Base-by-base conservation (phyloP, 2,113 vertebrate genomes). In the Toxostoma redivivum region DNA sequence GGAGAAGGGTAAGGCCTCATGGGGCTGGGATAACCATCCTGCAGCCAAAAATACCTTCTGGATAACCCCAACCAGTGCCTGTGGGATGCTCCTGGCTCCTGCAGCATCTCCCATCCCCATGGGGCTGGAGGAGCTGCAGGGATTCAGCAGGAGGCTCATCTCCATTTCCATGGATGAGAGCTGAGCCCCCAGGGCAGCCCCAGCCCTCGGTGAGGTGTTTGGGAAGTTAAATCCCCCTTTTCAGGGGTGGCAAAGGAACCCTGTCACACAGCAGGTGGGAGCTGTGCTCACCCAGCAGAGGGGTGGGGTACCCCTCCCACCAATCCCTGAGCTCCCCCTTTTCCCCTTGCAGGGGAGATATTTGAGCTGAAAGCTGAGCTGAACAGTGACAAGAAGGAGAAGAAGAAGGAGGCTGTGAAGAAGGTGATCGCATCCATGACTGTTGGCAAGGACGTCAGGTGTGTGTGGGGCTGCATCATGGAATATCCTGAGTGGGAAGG, bases 361-460 rank as follows among this genome's bases (percentile, higher is more conserved):
- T 99, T 99, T 94, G 99, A 99, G 97, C 98, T 99, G 95, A 99
- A 99, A 94, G 99, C 99, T 2, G 99, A 99, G 93, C 98, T 99
- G 44, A 99, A 99, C 98, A 99, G 99, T 8, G 99, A 99, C 97
- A 99, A 99, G 97, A 99, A 99, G 93, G 99, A 99, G 97, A 99
- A 99, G 98, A 99, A 99, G 97, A 99, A 99, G 93, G 99, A 99
- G 95, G 99, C 99, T 0, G 99, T 99, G 94, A 99, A 99, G 98
- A 99, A 99, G 97, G 99, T 99, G 97, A 99, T 99, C 3, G 99
- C 99, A 0, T 99, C 99, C 16, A 99, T 99, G 99, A 99, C 99
- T 0, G 99, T 99, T 2, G 99, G 99, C 91, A 99, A 99, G 92
- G 99, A 99, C 15, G 99, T 99, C 97, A 99, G 99, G 99, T 99